Evolutionary conservation across 2,113 vertebrate genomes (phyloP), one percentile per base, ranked within the genome.

Genomic region (Ammodytes marinus): DNA sequence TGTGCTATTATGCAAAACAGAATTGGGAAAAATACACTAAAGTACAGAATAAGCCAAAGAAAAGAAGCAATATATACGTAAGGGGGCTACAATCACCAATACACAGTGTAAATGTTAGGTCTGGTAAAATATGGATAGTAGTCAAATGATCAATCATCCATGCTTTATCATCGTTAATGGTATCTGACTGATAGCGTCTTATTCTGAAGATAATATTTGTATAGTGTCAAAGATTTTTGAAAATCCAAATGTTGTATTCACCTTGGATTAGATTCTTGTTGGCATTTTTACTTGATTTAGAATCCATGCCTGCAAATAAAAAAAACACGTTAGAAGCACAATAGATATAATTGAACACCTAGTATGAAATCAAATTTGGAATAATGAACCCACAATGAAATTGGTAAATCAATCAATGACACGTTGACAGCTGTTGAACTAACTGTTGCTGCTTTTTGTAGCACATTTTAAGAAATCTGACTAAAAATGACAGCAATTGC

Each of bases 231-330:
- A 17, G 43, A 64, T 17, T 19, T 12, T 19, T 17, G 4, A 68
- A 68, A 27, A 53, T 39, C 13, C 5, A 9, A 49, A 39, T 17
- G 35, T 2, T 47, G 19, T 4, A 57, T 66, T 95, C 94, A 99
- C 98, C 97, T 97, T 99, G 98, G 54, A 98, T 93, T 43, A 99
- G 95, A 83, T 96, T 98, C 94, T 97, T 96, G 55, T 92, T 93
- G 19, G 96, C 93, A 86, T 91, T 87, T 12, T 88, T 92, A 3
- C 75, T 95, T 17, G 95, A 92, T 89, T 97, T 97, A 89, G 95
- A 96, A 87, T 97, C 96, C 97, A 97, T 97, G 64, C 94, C 97
- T 99, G 89, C 3, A 82, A 87, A 70, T 80, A 78, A 67, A 17
- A 88, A 8, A 80, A 49, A 66, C 47, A 64, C 27, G 27, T 3